Percentiles rank a stretch among this genome's conserved stretches.
Evolutionary conservation across 64 coral and sea anemone species (phyloP).

Genomic region (Pocillopora verrucosa): DNA sequence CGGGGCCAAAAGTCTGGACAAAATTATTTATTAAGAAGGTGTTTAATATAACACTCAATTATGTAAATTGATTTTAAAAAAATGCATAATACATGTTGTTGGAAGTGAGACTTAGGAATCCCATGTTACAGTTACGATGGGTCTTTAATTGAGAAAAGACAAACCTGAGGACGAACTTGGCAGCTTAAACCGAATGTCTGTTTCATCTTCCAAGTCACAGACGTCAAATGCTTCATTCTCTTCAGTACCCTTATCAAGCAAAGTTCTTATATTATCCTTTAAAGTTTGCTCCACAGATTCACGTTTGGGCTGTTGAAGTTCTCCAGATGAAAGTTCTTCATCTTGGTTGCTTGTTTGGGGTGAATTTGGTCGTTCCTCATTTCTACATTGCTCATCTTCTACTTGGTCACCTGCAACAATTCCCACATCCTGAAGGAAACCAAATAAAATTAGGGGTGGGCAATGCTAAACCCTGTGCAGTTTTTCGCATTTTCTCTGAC

Average conservation of each 20-base stretch:
- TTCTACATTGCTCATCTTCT: neutral
- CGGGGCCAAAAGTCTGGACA: no score
- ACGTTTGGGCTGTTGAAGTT: neutral
- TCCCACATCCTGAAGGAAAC: neutral
- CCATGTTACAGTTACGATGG: neutral
- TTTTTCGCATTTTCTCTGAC: no score
- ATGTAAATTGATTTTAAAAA: no score
- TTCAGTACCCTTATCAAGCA: neutral
- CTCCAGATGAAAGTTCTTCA: neutral
- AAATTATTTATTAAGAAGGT: no score
- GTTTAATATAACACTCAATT: no score
- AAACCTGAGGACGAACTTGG: neutral
- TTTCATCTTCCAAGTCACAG: neutral
- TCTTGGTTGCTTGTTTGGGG: neutral
- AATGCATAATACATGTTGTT: no score
- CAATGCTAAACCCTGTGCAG: no score
- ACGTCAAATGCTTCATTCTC: neutral
- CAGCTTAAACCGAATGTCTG: slow-evolving; percentile 9
- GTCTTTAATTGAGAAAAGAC: neutral
- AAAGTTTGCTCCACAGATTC: neutral
- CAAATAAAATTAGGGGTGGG: no score
- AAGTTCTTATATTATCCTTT: neutral
- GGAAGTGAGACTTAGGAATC: no score
- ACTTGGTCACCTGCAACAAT: neutral
- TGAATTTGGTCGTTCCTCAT: neutral